Percentiles rank a stretch among this genome's conserved stretches.
Evolutionary conservation across 2,113 vertebrate genomes (phyloP).

Genomic region (Aramus guarauna): DNA sequence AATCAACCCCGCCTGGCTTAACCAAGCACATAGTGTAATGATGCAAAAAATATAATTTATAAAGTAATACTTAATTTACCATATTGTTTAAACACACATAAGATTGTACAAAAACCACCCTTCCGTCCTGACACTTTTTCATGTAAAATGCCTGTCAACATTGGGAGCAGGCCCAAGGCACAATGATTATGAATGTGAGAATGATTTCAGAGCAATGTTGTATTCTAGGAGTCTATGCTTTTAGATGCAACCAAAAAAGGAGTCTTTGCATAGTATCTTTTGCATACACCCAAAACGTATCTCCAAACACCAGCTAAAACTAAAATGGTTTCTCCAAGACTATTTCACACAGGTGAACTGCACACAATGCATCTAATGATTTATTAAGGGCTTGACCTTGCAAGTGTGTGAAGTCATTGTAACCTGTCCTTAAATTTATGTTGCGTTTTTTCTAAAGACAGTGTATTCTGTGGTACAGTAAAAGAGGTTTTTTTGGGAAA

Average conservation of each 20-base stretch:
- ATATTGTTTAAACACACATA: neutral
- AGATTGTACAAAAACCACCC: neutral
- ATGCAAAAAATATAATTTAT: slow-evolving; percentile 8
- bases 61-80: neutral
- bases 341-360: slow-evolving; percentile 1
- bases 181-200: neutral
- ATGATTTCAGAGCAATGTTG: neutral
- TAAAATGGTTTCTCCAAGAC: neutral
- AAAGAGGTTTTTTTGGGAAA: neutral
- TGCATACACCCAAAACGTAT: neutral
- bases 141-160: neutral
- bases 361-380: neutral
- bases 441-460: neutral
- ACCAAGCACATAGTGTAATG: slow-evolving; percentile 67
- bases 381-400: slow-evolving; percentile 47
- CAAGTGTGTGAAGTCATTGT: slow-evolving; percentile 27
- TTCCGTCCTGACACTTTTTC: neutral
- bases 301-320: neutral
- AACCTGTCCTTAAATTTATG: slow-evolving; percentile 39
- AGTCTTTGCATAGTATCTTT: neutral
- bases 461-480: neutral
- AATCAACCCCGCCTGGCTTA: slow-evolving; percentile 73
- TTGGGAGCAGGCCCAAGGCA: neutral
- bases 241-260: neutral
- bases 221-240: neutral